Evolutionary conservation across 2,113 vertebrate genomes (phyloP), one percentile per base, ranked within the genome.

Genomic region (Bothrops jararaca): DNA sequence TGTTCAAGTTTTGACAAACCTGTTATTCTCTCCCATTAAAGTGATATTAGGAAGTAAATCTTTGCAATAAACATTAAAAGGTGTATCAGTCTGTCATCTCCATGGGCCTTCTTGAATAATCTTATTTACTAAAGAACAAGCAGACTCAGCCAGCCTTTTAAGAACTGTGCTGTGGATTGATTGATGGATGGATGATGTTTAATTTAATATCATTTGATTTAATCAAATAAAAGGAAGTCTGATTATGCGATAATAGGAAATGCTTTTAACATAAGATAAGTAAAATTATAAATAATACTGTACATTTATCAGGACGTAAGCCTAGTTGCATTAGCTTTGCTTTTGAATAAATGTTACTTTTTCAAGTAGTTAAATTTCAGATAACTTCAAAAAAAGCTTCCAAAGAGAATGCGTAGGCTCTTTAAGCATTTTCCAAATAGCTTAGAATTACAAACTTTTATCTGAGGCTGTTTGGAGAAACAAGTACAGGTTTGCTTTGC

Each of bases 201-300:
- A 57, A 95, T 97, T 92, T 98, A 98, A 97, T 98, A 98, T 98
- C 97, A 96, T 98, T 96, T 57, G 34, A 80, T 60, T 85, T 91
- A 80, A 56, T 23, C 57, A 42, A 90, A 39, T n/a, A 34, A 24
- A 3, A 45, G n/a, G 26, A 42, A 92, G 74, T 91, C 85, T 58
- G 50, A 89, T 64, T 26, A 2, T 89, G 74, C 1, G 48, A 22
- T 39, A 10, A 64, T 74, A 88, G 29, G 58, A 22, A 93, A 4
- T 20, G 57, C 11, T 92, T 93, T 11, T 89, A 74, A 10, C 20
- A 90, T 3, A 5, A n/a, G 2, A 39, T 85, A 85, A 20, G 50
- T 39, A 92, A 85, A 91, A 42, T n/a, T n/a, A 93, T 53, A 50
- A 80, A 24, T 34, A n/a, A 54, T n/a, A n/a, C n/a, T n/a, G n/a